Conservation (phyloP, 2,797 vertebrate genomes). For the Micrastur ruficollis region DNA sequence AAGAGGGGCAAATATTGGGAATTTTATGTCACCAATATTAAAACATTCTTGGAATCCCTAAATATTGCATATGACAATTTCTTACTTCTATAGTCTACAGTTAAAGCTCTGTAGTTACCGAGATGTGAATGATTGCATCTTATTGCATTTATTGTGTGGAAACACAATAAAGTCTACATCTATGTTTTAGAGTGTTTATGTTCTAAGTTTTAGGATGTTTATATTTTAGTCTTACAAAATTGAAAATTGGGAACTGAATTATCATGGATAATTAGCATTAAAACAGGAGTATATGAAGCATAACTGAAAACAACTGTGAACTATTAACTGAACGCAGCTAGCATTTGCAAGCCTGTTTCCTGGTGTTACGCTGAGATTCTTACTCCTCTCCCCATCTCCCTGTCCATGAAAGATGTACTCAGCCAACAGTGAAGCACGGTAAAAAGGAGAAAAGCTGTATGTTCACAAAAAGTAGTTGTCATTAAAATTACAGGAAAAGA, state of each 20-base stretch:
- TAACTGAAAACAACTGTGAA: not conserved
- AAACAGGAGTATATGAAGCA: not conserved
- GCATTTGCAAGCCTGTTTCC: not conserved
- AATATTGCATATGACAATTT: not conserved
- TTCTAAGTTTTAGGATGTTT: not conserved
- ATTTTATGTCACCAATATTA: not conserved
- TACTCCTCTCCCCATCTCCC: not conserved
- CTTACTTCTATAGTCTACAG: not conserved
- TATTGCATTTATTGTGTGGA: not conserved
- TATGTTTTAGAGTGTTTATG: not conserved
- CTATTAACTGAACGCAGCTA: not conserved
- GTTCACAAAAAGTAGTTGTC: not conserved
- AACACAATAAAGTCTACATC: not conserved
- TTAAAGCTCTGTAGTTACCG: fast-evolving
- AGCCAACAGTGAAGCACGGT: not conserved
- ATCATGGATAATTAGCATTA: not conserved
- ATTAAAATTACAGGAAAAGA: not conserved
- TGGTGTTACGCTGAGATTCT: not conserved
- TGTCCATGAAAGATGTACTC: not conserved
- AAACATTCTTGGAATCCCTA: not conserved
- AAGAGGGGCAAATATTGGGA: not conserved
- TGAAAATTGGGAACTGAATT: not conserved
- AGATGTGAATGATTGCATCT: not conserved
- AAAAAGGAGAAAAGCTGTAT: not conserved
- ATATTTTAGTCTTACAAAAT: not conserved